Conservation (phyloP, 2,113 vertebrate species). For the Trogon melanurus region DNA sequence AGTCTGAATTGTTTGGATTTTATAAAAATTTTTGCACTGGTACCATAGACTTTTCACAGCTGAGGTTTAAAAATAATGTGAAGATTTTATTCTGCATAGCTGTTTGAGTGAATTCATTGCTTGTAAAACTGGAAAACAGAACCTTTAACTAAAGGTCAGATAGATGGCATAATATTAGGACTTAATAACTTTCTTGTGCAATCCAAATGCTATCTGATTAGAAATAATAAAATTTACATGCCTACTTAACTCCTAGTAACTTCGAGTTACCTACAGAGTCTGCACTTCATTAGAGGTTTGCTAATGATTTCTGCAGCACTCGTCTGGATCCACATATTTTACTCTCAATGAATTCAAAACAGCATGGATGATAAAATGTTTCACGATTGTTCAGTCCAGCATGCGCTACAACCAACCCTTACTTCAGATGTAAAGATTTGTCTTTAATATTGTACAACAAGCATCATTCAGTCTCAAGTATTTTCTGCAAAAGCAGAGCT, state of each 20-base stretch:
- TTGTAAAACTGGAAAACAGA: neutral
- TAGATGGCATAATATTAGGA: neutral
- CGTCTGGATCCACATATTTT: neutral
- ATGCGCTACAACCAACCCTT: neutral
- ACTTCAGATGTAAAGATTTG: neutral
- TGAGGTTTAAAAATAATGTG: neutral
- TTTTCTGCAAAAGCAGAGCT: neutral
- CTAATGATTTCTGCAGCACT: neutral
- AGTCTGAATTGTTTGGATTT: neutral
- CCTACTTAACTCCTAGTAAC: neutral
- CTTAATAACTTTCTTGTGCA: neutral
- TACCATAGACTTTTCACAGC: neutral
- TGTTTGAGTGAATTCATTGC: neutral
- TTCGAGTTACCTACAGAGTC: neutral
- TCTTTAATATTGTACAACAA: neutral
- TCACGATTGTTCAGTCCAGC: neutral
- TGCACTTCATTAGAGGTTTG: neutral
- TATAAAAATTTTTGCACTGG: neutral
- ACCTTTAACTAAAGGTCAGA: neutral
- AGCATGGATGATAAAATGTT: rapidly evolving
- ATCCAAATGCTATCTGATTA: neutral
- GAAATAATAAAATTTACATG: neutral
- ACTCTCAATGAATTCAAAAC: neutral
- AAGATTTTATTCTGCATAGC: neutral
- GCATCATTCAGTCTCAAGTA: neutral